Evolutionary conservation across 1,140 invertebrate species (phyloP), one percentile per base, ranked within the genome.

Genomic region (Neocloeon triangulifer): DNA sequence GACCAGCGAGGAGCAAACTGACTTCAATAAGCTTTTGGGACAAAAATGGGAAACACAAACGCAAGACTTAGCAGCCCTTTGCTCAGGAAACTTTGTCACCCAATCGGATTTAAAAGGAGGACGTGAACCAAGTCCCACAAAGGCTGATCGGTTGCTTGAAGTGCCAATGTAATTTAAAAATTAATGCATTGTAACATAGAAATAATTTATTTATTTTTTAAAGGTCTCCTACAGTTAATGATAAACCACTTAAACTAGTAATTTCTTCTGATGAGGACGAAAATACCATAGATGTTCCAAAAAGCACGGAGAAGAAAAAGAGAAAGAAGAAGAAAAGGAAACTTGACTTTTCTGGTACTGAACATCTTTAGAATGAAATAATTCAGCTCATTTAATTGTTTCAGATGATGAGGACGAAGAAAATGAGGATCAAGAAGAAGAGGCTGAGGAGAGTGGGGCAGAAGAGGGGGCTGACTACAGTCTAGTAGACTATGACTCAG

Each of bases 401-500:
- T 19, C 32, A 30, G 31, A 26, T n/a, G 37, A 41, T 25, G 41
- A 40, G 29, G 41, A 37, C 29, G 37, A 30, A 26, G 40, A 37
- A 30, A 40, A 46, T 16, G 44, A 43, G 37, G 41, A 30, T 27
- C 39, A 37, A 30, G 39, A 46, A 15, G 44, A 43, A 37, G 41
- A 45, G n/a, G 42, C 30, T 7, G 41, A 32, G 10, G 50, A 53
- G 19, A 49, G 43, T 27, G 49, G 51, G 26, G 34, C 36, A 3
- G 45, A 51, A 17, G 46, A 51, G 33, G 34, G 51, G 17, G 49
- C 51, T 26, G 3, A 43, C 8, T 25, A 30, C 13, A 34, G 42
- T 0, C 40, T 39, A 19, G 43, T 72, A 9, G 64, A 67, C 39
- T 74, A 74, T 48, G 73, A 77, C 50, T 77, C 74, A 0, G 73